Conservation (phyloP, 2,113 vertebrate genomes). For the Dicentrarchus labrax region DNA sequence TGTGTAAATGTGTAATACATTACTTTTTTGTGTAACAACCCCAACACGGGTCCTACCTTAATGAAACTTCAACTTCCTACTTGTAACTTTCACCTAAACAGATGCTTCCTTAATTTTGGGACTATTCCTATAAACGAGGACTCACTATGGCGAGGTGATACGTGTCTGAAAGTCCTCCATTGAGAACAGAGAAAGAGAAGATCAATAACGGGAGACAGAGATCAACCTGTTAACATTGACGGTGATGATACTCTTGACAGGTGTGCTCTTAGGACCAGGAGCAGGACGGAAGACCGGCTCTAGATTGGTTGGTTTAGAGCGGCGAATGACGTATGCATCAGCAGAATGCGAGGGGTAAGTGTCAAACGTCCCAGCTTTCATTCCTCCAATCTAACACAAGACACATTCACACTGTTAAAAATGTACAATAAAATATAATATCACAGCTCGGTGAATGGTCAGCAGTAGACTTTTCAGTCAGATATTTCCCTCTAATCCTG, state of each 20-base stretch:
- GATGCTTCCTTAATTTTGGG: neutral
- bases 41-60: too few species aligned
- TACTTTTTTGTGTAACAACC: too few species aligned
- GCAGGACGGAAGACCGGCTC: constrained; percentile 83
- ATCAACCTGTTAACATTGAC: constrained; percentile 86
- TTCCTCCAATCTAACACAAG: constrained; percentile 83
- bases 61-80: too few species aligned
- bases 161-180: neutral
- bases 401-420: neutral
- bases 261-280: constrained; percentile 86
- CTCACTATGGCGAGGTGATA: neutral
- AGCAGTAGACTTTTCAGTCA: neutral
- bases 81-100: neutral
- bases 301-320: constrained; percentile 57
- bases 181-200: constrained; percentile 25
- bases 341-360: constrained; percentile 85
- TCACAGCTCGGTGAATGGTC: too few species aligned
- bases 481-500: neutral
- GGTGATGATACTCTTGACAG: constrained; percentile 85
- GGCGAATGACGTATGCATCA: constrained; percentile 76
- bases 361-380: constrained; percentile 91
- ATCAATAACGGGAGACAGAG: neutral
- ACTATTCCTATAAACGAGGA: neutral
- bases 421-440: neutral
- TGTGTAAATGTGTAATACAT: too few species aligned